Conservation (phyloP, 2,113 vertebrate genomes). For the Phodopus roborovskii region DNA sequence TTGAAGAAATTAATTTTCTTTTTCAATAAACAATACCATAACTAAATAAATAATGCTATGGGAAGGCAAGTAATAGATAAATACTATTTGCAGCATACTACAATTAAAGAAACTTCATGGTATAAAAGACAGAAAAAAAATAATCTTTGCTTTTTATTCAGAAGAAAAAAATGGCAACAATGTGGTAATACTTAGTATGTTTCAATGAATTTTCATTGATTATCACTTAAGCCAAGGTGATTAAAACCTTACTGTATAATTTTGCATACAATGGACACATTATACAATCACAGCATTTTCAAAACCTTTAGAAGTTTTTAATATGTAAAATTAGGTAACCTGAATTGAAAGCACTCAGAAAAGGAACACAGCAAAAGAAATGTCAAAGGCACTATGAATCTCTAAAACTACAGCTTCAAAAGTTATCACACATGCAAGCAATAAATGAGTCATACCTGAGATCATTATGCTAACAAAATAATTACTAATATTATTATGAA, state of each 20-base stretch:
- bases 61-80: constrained; percentile 56
- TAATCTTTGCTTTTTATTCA: constrained; percentile 31
- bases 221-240: constrained; percentile 17
- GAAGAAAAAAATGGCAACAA: constrained; percentile 28
- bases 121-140: constrained; percentile 54
- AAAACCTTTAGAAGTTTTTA: not conserved
- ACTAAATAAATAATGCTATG: constrained; percentile 34
- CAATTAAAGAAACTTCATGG: constrained; percentile 56
- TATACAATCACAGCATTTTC: constrained; percentile 36
- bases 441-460: constrained; percentile 69
- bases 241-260: constrained; percentile 45
- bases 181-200: constrained; percentile 43
- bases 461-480: constrained; percentile 66
- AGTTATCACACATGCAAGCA: constrained; percentile 68
- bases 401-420: constrained; percentile 69
- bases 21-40: too few relatives aligned
- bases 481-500: constrained; percentile 72
- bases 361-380: too few relatives aligned
- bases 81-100: constrained; percentile 43
- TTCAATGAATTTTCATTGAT: constrained; percentile 53
- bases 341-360: constrained; percentile 48
- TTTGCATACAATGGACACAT: constrained; percentile 59
- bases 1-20: too few relatives aligned
- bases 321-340: constrained; percentile 33
- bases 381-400: constrained; percentile 44